Base-by-base conservation (phyloP, 1,140 invertebrate genomes). In the Drepana arcuata region DNA sequence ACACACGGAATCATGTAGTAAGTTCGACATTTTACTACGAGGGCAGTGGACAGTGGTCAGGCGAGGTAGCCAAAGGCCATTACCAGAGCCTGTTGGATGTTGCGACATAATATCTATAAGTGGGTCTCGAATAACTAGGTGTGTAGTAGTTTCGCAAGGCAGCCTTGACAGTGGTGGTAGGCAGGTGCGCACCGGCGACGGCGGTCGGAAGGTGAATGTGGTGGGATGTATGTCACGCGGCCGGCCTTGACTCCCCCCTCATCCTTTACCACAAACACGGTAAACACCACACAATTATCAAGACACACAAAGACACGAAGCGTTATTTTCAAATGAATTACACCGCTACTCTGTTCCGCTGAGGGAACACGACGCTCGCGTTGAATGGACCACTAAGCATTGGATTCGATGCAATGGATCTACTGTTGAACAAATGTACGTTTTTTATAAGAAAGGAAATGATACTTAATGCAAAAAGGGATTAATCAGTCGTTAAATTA, bases 161-260 rank as follows among this genome's bases (percentile, higher is more conserved):
- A 74, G 62, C 75, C 75, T 77, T 80, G 75, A 72, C 75, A 80
- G 55, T 79, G 72, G 52, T 58, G 67, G 58, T 57, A 45, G 56
- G 48, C 58, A 60, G 51, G 63, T 64, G 62, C 55, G 24, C 27
- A 33, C 21, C 41, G 30, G 38, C 41, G 34, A 45, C 48, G 42
- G 37, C 51, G 61, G 63, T 57, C 68, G 70, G 65, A 75, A 72
- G 69, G 71, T 72, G 74, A 79, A 75, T 75, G 72, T 73, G 60
- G 68, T 63, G 67, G 72, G 70, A 71, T 72, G 62, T 71, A 41
- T 68, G 70, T 71, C 64, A 58, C 42, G 48, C 53, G 47, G 52
- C 41, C 63, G 71, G 64, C 77, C 77, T 74, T 78, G 69, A 69
- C 62, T 68, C 69, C 67, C 69, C 69, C 53, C 64, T 61, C 37